A percentile compares a stretch with the other conserved stretches of the same genome.
phyloP scores from a whole-genome alignment of 2,113 vertebrate genomes.

The Poeciliopsis retropinna region DNA sequence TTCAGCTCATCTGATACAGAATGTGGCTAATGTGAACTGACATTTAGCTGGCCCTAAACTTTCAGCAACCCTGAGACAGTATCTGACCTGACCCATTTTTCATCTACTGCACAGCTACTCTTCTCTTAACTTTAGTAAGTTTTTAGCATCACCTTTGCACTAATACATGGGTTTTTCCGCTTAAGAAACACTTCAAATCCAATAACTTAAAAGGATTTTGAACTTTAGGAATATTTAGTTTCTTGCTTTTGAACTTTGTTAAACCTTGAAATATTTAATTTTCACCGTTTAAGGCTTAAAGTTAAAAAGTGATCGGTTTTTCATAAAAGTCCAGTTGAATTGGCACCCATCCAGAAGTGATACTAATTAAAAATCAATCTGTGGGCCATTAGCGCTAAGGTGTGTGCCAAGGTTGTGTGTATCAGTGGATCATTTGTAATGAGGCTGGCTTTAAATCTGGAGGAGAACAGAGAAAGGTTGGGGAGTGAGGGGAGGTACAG shows the following conservation, averaged over 20 bases:
- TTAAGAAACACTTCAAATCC: not conserved
- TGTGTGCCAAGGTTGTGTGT: conserved; percentile 90
- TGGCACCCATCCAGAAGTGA: conserved; percentile 92
- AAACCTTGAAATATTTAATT: conserved; percentile 42
- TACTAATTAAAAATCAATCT: conserved; percentile 99
- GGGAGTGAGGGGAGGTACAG: conserved; percentile 77
- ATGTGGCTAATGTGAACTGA: conserved; percentile 65
- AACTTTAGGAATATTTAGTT: conserved; percentile 25
- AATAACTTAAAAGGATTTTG: conserved; percentile 10
- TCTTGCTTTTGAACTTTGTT: conserved; percentile 28
- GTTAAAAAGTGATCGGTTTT: conserved; percentile 80
- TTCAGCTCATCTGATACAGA: conserved; percentile 47
- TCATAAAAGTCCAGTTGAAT: conserved; percentile 85
- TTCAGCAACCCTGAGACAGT: conserved; percentile 56
- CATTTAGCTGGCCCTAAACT: conserved; percentile 58
- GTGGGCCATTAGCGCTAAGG: conserved; percentile 91
- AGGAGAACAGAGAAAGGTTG: conserved; percentile 52
- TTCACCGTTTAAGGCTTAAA: conserved; percentile 67
- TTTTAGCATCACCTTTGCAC: conserved; percentile 15
- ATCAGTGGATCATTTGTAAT: conserved; percentile 91
- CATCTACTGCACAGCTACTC: conserved; percentile 8
- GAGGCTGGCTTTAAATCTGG: conserved; percentile 84
- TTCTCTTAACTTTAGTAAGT: conserved; percentile 43
- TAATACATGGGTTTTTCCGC: conserved; percentile 8
- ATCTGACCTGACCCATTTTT: conserved; percentile 74